These are phyloP conservation scores for Portunus trituberculatus DNA, from an alignment of 1,140 invertebrate species.

Conservation along the genomic window DNA sequence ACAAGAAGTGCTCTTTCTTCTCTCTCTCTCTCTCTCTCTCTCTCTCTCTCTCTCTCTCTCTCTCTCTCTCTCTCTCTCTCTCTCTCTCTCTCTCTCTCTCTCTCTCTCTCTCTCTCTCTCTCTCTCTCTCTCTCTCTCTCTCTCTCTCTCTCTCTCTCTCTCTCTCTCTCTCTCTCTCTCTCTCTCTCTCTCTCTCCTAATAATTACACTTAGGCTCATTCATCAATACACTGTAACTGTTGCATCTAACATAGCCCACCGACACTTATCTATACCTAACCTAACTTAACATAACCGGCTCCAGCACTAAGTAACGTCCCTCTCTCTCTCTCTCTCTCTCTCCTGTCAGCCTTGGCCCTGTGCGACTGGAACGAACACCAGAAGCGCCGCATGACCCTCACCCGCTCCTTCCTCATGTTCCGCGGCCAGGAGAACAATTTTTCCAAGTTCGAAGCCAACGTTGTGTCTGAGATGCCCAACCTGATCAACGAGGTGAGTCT, in stretches of 20 bases:
- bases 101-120: too few species aligned
- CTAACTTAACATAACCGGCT: background rate
- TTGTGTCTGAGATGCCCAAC: slow-evolving; percentile 72
- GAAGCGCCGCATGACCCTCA: slow-evolving; percentile 88
- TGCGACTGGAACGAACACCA: slow-evolving; percentile 93
- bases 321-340: slow-evolving; percentile 66
- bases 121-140: too few species aligned
- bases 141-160: background rate
- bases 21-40: too few species aligned
- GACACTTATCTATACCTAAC: background rate
- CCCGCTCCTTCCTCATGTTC: slow-evolving; percentile 73
- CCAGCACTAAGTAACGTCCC: background rate
- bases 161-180: background rate
- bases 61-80: background rate
- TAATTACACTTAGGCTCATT: too few species aligned
- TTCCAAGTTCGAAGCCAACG: slow-evolving; percentile 66
- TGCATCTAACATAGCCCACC: too few species aligned
- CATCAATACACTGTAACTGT: too few species aligned
- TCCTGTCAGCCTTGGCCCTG: slow-evolving; percentile 89
- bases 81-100: background rate
- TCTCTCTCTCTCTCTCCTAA: background rate
- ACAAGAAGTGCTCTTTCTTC: too few species aligned
- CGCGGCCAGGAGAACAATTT: slow-evolving; percentile 83
- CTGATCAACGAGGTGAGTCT: slow-evolving; percentile 72
- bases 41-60: too few species aligned